Base-by-base conservation (phyloP, 2,797 vertebrate genomes). In the Premnoplex brunnescens region DNA sequence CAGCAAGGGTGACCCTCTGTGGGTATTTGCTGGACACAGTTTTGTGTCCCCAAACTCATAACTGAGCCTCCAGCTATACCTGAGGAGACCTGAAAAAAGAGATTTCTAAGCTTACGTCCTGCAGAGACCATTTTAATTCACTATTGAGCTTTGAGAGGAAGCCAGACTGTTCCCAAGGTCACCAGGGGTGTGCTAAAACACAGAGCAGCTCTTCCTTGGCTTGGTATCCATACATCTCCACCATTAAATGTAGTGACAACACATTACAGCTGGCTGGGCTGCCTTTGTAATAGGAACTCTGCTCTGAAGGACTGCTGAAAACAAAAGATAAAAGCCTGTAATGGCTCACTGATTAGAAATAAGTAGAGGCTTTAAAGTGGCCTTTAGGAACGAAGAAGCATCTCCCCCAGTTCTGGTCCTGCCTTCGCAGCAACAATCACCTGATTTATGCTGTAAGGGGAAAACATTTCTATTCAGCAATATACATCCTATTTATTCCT, bases 241-340 rank as follows among this genome's bases (percentile, higher is more conserved):
- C 54, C 62, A 59, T 52, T 72, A 82, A 82, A 82, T 64, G 72
- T 43, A 69, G 62, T 77, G 73, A 93, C 78, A 85, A 63, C 34
- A 62, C 46, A 68, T 64, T 79, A 62, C 18, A 76, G 74, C 46
- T 80, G 55, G 49, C 73, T 66, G 79, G 58, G 74, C 87, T 88
- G 80, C 60, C 86, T 92, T 59, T 87, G 73, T 68, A 96, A 91
- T 72, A 88, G 90, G 95, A 96, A 87, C 78, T 84, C 71, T 52
- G 56, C 73, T 48, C 68, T 75, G 60, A 83, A 91, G 78, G 55
- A 86, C 16, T 39, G 74, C 84, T 95, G 91, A 93, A 89, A 95
- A 96, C 68, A 88, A 94, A 87, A 96, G 79, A 97, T 87, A 97
- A 97, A 97, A 97, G 75, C 91, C 87, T 69, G 72, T 72, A 97